Base-by-base conservation (phyloP, 2,113 vertebrate species). In the Tachycineta bicolor region DNA sequence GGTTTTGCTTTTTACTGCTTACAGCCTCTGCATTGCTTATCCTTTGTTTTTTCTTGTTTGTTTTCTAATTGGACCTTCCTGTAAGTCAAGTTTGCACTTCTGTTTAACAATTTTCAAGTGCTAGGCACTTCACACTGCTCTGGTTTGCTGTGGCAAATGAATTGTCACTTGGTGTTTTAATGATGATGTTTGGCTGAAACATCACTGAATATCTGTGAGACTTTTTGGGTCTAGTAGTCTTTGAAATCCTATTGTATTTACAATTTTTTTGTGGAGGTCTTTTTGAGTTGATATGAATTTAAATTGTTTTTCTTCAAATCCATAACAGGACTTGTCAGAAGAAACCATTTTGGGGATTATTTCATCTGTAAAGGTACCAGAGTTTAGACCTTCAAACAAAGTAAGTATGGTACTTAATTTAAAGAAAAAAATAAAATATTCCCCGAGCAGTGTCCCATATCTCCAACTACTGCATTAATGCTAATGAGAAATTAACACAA, bases 371-470 rank as follows among this genome's bases (percentile, higher is more conserved):
- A 98, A 98, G 64, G 97, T 99, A 97, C 98, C 99, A 11, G 98
- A 99, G 85, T 99, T 99, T 97, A 98, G 97, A 79, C 99, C 99
- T 62, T 98, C 98, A 53, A 98, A 98, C 91, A 99, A 99, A 98
- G 99, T 99, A 98, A 92, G 96, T 77, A 12, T 43, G 23, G 34
- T 80, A 56, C 3, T 44, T 88, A 47, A 29, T 79, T 73, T 50
- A 46, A 89, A 76, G 23, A 44, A 59, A 53, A 69, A 50, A 64
- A 25, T 11, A 56, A 37, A 41, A 44, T 24, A 52, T n/a, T 58
- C 34, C 14, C 8, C 12, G 28, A 60, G 14, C 39, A n/a, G 10
- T n/a, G 34, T 76, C n/a, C 33, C 9, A 16, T 16, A 39, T 70
- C 14, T 87, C 11, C 33, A 69, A 8, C 41, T 62, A 25, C 15